These are phyloP conservation scores for Syngnathoides biaculeatus DNA, from an alignment of 2,113 vertebrate species.

Conservation along the genomic window DNA sequence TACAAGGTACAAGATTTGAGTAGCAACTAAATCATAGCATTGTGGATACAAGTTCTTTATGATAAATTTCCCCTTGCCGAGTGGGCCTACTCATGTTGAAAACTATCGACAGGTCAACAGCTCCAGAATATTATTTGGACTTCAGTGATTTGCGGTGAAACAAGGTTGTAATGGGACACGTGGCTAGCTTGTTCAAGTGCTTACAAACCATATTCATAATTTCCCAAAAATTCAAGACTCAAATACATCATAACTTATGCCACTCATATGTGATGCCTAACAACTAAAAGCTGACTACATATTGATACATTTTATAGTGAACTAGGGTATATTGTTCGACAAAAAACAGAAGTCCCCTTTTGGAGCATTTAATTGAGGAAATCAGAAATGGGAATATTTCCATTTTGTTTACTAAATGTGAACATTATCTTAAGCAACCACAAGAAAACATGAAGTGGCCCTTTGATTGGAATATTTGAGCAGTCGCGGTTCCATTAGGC, in stretches of 20 bases:
- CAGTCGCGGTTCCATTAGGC: constrained; percentile 38
- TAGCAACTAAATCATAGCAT: neutral
- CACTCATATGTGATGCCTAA: constrained; percentile 23
- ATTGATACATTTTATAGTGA: neutral
- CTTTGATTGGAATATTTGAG: constrained; percentile 30
- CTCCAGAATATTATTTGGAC: neutral
- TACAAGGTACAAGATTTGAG: neutral
- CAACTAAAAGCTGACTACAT: neutral
- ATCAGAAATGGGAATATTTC: too few relatives aligned
- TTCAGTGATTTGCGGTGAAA: neutral
- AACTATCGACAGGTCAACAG: neutral
- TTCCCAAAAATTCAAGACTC: constrained; percentile 8
- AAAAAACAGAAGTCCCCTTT: constrained; percentile 16
- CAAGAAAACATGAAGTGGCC: constrained; percentile 19
- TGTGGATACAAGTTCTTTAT: too few relatives aligned
- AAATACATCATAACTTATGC: constrained; percentile 11
- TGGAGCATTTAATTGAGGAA: constrained; percentile 6
- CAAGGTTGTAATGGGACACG: neutral
- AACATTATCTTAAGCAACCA: constrained; percentile 16
- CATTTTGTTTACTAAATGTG: constrained; percentile 27
- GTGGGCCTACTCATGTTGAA: neutral
- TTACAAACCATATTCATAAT: neutral
- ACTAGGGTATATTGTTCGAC: constrained; percentile 8
- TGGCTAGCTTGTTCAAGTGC: constrained; percentile 1
- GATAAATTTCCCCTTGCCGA: neutral